A percentile compares a stretch with the other conserved stretches of the same genome.
Conservation (phyloP, 2,113 vertebrate genomes). For the Tupaia chinensis region DNA sequence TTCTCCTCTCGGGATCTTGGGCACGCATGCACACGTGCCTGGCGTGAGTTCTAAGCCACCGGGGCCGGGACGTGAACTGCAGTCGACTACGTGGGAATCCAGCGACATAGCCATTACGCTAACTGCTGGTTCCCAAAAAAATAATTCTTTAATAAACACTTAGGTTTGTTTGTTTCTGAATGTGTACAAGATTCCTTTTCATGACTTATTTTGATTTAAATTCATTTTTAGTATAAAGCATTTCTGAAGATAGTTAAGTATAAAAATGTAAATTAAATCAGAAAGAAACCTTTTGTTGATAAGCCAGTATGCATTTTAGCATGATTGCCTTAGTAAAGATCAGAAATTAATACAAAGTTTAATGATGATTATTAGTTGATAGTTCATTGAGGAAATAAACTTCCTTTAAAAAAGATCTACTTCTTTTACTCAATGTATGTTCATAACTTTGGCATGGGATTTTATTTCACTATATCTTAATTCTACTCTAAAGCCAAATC, state of each 20-base stretch:
- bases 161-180: conserved; percentile 9
- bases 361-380: background rate
- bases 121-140: too few species aligned
- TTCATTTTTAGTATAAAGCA: background rate
- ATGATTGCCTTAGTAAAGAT: conserved; percentile 23
- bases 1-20: too few species aligned
- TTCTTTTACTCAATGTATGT: background rate
- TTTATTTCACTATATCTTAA: background rate
- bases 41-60: too few species aligned
- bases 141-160: background rate
- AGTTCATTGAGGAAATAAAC: conserved; percentile 27
- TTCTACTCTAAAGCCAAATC: background rate
- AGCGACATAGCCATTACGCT: too few species aligned
- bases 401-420: background rate
- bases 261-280: background rate
- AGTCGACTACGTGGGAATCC: too few species aligned
- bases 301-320: background rate
- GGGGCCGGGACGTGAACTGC: too few species aligned
- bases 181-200: background rate
- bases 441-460: background rate
- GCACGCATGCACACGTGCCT: too few species aligned
- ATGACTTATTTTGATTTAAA: conserved; percentile 12
- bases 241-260: background rate
- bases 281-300: background rate
- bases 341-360: background rate